Evolutionary conservation across 2,888 invertebrate species (phyloP).

Genomic region (Drosophila subquinaria): DNA sequence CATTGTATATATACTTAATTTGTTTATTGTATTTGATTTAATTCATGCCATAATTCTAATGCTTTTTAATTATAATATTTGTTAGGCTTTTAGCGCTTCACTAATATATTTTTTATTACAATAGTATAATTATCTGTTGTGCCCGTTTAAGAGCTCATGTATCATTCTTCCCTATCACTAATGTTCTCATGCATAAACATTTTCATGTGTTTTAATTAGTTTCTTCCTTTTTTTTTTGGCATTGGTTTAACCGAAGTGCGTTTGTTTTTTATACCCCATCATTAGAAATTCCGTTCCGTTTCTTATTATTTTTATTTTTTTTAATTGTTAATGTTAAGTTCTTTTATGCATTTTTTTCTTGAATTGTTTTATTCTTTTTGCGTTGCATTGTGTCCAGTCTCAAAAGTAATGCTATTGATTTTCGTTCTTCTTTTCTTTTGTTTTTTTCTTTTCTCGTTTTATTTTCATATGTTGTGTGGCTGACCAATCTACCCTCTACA

Average conservation of each 20-base stretch:
- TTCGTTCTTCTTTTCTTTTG: slow-evolving; percentile 77
- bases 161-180: slow-evolving; percentile 17
- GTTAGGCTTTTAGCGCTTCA: slow-evolving; percentile 29
- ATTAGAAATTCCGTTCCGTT: slow-evolving; percentile 23
- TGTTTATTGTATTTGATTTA: slow-evolving; percentile 13
- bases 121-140: slow-evolving; percentile 24
- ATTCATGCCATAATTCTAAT: slow-evolving; percentile 36
- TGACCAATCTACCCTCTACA: slow-evolving; percentile 44
- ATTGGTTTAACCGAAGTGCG: slow-evolving; percentile 39
- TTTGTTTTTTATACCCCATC: neutral
- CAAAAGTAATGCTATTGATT: slow-evolving; percentile 79
- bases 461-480: slow-evolving; percentile 81
- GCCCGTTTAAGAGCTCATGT: slow-evolving; percentile 16
- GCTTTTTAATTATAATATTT: slow-evolving; percentile 32
- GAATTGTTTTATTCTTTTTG: slow-evolving; percentile 30
- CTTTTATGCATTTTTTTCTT: slow-evolving; percentile 54
- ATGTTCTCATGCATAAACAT: slow-evolving; percentile 37
- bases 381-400: slow-evolving; percentile 69
- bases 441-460: slow-evolving; percentile 75
- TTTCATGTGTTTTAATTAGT: slow-evolving; percentile 20
- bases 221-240: slow-evolving; percentile 12
- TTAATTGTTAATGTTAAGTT: slow-evolving; percentile 63
- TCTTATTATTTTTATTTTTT: slow-evolving; percentile 38
- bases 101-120: slow-evolving; percentile 29
- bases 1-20: slow-evolving; percentile 18